These are phyloP conservation scores for Catocala fraxini DNA, from an alignment of 2,888 invertebrate species.

Conservation along the genomic window DNA sequence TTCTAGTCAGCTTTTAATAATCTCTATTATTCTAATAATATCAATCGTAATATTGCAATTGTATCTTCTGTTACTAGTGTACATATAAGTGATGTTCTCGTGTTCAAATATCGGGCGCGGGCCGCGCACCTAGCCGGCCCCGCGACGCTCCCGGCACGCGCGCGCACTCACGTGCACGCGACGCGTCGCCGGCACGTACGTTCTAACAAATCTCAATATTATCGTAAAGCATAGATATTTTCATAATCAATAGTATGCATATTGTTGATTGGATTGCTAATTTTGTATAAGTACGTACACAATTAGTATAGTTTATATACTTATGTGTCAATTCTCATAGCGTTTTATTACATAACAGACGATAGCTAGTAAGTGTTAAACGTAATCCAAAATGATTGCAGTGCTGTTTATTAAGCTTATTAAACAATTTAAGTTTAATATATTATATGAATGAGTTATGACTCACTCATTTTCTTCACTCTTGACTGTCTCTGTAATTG, in stretches of 20 bases:
- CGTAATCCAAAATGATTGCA: conserved; percentile 76
- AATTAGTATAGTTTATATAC: conserved; percentile 88
- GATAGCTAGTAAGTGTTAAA: conserved; percentile 87
- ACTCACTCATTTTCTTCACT: conserved; percentile 44
- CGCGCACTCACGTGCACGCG: conserved; percentile 26
- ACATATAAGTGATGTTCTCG: conserved; percentile 73
- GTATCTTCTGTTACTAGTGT: conserved; percentile 77
- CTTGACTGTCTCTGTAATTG: conserved; percentile 42
- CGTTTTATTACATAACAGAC: conserved; percentile 87
- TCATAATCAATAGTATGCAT: conserved; percentile 85
- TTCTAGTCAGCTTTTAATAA: conserved; percentile 86
- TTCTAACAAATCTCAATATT: conserved; percentile 72
- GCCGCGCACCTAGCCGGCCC: conserved; percentile 35
- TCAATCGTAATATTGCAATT: conserved; percentile 76
- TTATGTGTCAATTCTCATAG: conserved; percentile 89
- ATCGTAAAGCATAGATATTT: conserved; percentile 81
- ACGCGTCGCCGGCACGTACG: conserved; percentile 49
- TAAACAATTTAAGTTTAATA: conserved; percentile 58
- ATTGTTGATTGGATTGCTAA: conserved; percentile 85
- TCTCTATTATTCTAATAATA: conserved; percentile 80
- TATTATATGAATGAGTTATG: conserved; percentile 34
- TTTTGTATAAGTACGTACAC: conserved; percentile 87
- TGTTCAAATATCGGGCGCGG: conserved; percentile 65
- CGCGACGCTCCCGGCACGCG: conserved; percentile 46
- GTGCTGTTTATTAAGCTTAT: conserved; percentile 77